Percentiles rank a stretch among this genome's conserved stretches.
Evolutionary conservation across 2,797 vertebrate genomes (phyloP).

Genomic region (Gobio occitaniae): DNA sequence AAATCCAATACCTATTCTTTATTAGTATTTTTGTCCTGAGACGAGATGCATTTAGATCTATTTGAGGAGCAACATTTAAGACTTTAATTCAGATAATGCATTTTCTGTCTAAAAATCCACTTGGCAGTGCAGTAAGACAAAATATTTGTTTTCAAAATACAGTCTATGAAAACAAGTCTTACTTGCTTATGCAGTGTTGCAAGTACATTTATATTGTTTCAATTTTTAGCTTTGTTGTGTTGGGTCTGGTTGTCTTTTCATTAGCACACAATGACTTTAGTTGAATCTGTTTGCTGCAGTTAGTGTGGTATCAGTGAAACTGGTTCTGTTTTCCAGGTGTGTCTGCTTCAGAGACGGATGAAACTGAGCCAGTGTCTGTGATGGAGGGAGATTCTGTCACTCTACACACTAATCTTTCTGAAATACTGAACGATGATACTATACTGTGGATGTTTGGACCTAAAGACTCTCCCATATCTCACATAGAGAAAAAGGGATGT

Average conservation of each 20-base stretch:
- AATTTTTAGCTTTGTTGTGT: too few species aligned
- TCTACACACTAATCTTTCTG: background rate
- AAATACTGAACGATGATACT: background rate
- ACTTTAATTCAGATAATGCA: too few species aligned
- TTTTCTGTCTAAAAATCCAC: too few species aligned
- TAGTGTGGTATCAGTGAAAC: background rate
- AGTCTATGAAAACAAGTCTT: background rate
- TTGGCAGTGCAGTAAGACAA: too few species aligned
- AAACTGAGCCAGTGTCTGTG: background rate
- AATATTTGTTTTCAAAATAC: too few species aligned
- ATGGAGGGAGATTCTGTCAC: slow-evolving; percentile 10
- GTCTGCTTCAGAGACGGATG: background rate
- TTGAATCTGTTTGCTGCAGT: background rate
- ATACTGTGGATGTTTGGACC: slow-evolving; percentile 12
- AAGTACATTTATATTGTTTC: background rate
- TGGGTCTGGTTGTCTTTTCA: background rate
- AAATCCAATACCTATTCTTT: too few species aligned
- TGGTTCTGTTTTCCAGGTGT: background rate
- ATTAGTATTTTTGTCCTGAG: too few species aligned
- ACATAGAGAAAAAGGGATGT: background rate
- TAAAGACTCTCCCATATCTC: background rate
- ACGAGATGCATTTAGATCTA: too few species aligned
- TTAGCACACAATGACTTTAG: background rate
- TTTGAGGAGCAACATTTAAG: too few species aligned
- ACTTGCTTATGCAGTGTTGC: background rate